Percentiles rank a stretch among this genome's conserved stretches.
These are phyloP conservation scores for Euura saliciscinereae DNA, from an alignment of 1,140 invertebrate species.

Conservation along the genomic window DNA sequence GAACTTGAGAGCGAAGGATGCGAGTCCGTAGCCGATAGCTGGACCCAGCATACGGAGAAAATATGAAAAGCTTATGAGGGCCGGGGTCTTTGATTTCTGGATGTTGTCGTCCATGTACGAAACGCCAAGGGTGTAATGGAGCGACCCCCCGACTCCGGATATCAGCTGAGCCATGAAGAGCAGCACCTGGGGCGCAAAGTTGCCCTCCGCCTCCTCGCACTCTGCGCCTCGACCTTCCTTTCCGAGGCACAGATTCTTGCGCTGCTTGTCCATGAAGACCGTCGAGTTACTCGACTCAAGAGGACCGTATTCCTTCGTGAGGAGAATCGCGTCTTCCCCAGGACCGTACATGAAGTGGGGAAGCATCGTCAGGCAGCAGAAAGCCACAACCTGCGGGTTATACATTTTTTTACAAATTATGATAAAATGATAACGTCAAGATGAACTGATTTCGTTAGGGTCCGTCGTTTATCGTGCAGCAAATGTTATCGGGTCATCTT, in stretches of 20 bases:
- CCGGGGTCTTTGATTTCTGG: constrained; percentile 72
- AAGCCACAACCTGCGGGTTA: constrained; percentile 61
- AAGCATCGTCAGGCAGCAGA: constrained; percentile 72
- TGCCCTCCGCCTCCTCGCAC: constrained; percentile 64
- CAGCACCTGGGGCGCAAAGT: constrained; percentile 65
- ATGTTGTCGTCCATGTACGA: constrained; percentile 78
- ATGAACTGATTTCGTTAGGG: too few relatives aligned
- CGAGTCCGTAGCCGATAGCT: constrained; percentile 72
- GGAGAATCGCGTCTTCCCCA: constrained; percentile 68
- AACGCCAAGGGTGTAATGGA: constrained; percentile 71
- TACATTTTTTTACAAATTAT: too few relatives aligned
- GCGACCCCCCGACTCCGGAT: constrained; percentile 69
- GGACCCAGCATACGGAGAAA: constrained; percentile 76
- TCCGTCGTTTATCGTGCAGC: not conserved
- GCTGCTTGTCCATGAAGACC: constrained; percentile 39
- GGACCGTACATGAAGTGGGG: constrained; percentile 78
- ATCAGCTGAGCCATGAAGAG: constrained; percentile 71
- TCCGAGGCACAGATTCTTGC: constrained; percentile 49
- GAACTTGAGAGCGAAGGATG: constrained; percentile 71
- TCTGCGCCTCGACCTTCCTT: constrained; percentile 48
- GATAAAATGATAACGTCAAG: too few relatives aligned
- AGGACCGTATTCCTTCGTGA: constrained; percentile 69
- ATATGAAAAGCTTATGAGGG: constrained; percentile 70
- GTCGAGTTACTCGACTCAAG: constrained; percentile 24
- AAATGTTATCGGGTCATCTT: not conserved